Base-by-base conservation (phyloP, 30 jellyfish, hydroid and myxozoan species). In the Aurelia aurita complex sp. Pacific region DNA sequence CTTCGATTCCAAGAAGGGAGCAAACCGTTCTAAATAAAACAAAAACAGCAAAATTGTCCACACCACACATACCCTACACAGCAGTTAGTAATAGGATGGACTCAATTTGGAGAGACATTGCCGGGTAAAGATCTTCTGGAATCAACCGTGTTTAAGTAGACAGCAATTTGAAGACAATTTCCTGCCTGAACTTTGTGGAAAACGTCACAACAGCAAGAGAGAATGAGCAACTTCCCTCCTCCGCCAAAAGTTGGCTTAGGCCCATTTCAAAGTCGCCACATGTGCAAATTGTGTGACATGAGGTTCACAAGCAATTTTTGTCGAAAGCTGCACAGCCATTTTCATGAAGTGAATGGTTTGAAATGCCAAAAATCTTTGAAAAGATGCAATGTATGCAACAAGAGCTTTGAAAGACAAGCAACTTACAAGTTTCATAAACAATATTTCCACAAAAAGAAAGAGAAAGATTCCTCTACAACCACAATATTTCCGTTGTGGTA, bases 401-500 rank as follows among this genome's bases (percentile, higher is more conserved):
- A 83, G 68, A 83, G 92, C 57, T 83, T 83, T 73, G 92, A 83
- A 32, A 71, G 61, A 23, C 85, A 83, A 18, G 35, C 71, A 8
- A 74, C 73, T 7, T 83, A 83, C 65, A 83, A 71, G 29, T 83
- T 83, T 62, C 92, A 83, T 51, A 83, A 83, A 70, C 92, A 59
- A 17, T 80, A 83, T n/a, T 83, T 83, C 13, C 92, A 83, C 77
- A 64, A 62, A 46, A 83, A 70, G 55, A 76, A 33, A 51, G 82
- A 73, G 43, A 50, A 34, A 34, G 80, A 36, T 36, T 17, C 53
- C 13, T 66, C 67, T 10, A 83, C 80, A 19, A 83, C 92, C 53
- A 64, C 82, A 23, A 74, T 83, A 18, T 83, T 83, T 53, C 92
- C 92, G 12, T 83, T 79, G 17, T 83, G 92, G 92, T 83, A 67